Evolutionary conservation across 2,888 invertebrate species (phyloP).

Genomic region (Vesta saturnalis): DNA sequence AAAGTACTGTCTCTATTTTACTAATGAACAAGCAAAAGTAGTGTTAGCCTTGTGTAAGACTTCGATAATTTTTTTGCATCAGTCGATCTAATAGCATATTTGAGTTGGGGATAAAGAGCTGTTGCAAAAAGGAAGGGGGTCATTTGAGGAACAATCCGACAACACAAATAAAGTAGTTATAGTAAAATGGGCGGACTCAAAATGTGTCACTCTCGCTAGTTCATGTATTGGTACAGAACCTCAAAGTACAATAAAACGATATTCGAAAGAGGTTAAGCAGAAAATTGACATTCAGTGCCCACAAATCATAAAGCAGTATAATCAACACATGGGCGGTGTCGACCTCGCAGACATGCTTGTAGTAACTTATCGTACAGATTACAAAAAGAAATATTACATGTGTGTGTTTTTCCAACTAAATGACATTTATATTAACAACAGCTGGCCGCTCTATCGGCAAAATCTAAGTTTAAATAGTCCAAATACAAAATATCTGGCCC

Average conservation of each 20-base stretch:
- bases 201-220: too few relatives aligned
- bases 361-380: not conserved
- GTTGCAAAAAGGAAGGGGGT: too few relatives aligned
- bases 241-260: too few relatives aligned
- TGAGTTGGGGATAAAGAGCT: too few relatives aligned
- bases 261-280: not conserved
- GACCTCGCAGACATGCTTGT: conserved; percentile 3
- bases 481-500: too few relatives aligned
- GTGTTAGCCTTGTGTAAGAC: too few relatives aligned
- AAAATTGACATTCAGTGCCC: conserved; percentile 4
- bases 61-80: too few relatives aligned
- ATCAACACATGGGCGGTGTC: not conserved
- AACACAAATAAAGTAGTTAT: conserved; percentile 2
- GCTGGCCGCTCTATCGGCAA: not conserved
- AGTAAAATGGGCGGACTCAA: too few relatives aligned
- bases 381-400: conserved; percentile 3
- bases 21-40: too few relatives aligned
- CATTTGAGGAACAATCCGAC: not conserved
- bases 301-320: too few relatives aligned
- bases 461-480: not conserved
- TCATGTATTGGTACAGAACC: not conserved
- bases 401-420: conserved; percentile 1
- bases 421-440: not conserved
- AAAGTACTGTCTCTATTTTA: too few relatives aligned
- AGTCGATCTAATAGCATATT: too few relatives aligned